Base-by-base conservation (phyloP, 64 coral and sea anemone genomes). In the Dendronephthya gigantea region DNA sequence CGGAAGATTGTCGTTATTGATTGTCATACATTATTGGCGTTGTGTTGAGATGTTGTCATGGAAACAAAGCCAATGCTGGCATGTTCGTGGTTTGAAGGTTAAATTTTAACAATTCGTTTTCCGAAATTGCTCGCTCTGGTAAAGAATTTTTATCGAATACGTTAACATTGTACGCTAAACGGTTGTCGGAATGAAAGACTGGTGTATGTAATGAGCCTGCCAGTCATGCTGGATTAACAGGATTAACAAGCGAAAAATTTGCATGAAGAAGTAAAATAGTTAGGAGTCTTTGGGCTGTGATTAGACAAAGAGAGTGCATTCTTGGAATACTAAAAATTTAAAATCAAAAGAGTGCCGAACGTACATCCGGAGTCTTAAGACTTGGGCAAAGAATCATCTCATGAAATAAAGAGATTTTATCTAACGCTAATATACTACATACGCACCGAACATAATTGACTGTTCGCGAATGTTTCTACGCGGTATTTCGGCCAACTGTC, bases 161-260 rank as follows among this genome's bases (percentile, higher is more conserved):
- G 55, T n/a, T 62, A 17, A 27, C 55, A 7, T 62, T 15, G 19
- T 7, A 27, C n/a, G n/a, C n/a, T n/a, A n/a, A n/a, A 23, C 55
- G 25, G 16, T 15, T 12, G 19, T 27, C 19, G 55, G 25, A 62
- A 62, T 1, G 19, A 62, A n/a, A 62, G 10, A 15, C 7, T 62
- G 16, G 25, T n/a, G 6, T 62, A 27, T 27, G 25, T 23, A 58
- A 62, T 62, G 55, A 23, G 55, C 25, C 19, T 27, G 55, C 19
- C 55, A 62, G 19, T 62, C 55, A 62, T 62, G 55, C 55, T 62
- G 55, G 55, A 62, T 62, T 62, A 62, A 62, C 55, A 62, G 55
- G 25, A 62, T 62, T n/a, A 22, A 19, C 8, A 19, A 62, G 55
- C 25, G 16, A 27, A 62, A 45, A 62, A 22, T 62, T 62, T 62